phyloP scores from a whole-genome alignment of 2,797 vertebrate species.

The Crenichthys baileyi region DNA sequence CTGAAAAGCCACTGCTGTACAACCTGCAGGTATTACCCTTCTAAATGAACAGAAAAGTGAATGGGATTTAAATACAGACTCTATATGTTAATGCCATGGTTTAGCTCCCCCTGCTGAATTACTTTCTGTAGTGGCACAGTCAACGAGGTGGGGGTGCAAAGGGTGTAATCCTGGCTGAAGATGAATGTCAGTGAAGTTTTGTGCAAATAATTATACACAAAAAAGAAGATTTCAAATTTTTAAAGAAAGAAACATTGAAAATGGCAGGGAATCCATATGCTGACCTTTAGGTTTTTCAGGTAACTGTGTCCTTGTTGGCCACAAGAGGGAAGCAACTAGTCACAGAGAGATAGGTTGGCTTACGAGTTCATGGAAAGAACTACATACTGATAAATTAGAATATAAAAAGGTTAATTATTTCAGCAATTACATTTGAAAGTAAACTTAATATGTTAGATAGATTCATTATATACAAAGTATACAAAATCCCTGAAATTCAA shows the following conservation, averaged over 20 bases:
- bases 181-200: conserved; percentile 54
- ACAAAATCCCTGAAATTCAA: not conserved
- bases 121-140: conserved; percentile 36
- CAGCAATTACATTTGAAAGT: not conserved
- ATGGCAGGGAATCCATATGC: conserved; percentile 33
- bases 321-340: conserved; percentile 84
- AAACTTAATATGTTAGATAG: not conserved
- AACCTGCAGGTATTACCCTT: conserved; percentile 74
- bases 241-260: conserved; percentile 36
- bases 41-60: conserved; percentile 76
- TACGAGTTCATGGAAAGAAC: conserved; percentile 29
- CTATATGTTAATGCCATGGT: conserved; percentile 81
- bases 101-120: conserved; percentile 64
- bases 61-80: conserved; percentile 83
- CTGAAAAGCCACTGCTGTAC: conserved; percentile 48
- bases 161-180: conserved; percentile 22
- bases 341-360: conserved; percentile 52
- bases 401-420: not conserved
- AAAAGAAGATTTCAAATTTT: conserved; percentile 25
- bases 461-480: not conserved
- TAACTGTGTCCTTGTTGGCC: conserved; percentile 62
- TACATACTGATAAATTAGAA: not conserved
- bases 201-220: conserved; percentile 10
- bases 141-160: conserved; percentile 6
- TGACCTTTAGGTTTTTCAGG: conserved; percentile 49